phyloP scores from a whole-genome alignment of 2,888 invertebrate genomes.

The Octonoba sinensis region DNA sequence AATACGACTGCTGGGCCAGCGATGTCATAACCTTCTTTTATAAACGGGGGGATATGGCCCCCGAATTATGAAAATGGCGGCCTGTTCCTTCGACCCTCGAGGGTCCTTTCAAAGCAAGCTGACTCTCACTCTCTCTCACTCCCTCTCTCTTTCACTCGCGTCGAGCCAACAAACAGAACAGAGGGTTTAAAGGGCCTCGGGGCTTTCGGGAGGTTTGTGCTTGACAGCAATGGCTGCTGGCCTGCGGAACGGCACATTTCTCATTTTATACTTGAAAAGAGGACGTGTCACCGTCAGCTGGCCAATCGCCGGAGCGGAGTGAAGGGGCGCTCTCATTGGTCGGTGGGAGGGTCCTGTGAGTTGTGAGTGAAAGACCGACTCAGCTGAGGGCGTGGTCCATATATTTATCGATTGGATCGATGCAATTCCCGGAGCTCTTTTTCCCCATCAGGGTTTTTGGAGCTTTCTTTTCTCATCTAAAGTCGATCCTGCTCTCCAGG shows the following conservation, averaged over 20 bases:
- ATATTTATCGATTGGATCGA: neutral
- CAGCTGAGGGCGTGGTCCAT: conserved; percentile 4
- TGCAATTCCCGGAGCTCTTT: no score
- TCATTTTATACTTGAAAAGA: conserved; percentile 63
- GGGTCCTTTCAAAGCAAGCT: conserved; percentile 63
- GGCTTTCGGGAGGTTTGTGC: conserved; percentile 30
- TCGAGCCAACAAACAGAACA: conserved; percentile 4
- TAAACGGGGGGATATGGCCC: conserved; percentile 30
- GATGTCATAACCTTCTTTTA: conserved; percentile 63
- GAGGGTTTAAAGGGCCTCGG: conserved; percentile 20
- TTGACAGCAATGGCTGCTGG: conserved; percentile 55
- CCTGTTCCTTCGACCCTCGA: conserved; percentile 33
- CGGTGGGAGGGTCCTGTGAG: neutral
- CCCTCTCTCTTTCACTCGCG: conserved; percentile 22
- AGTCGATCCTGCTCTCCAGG: no score
- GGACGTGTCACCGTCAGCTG: conserved; percentile 52
- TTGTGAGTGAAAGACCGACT: no score
- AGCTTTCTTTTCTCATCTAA: no score
- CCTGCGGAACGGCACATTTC: conserved; percentile 45
- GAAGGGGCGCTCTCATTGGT: conserved; percentile 15
- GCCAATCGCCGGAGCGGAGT: conserved; percentile 53
- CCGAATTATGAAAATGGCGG: conserved; percentile 60
- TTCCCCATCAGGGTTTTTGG: no score
- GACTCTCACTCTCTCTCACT: conserved; percentile 33
- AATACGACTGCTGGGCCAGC: conserved; percentile 57